Base-by-base conservation (phyloP, 2,113 vertebrate genomes). In the Abramis brama region DNA sequence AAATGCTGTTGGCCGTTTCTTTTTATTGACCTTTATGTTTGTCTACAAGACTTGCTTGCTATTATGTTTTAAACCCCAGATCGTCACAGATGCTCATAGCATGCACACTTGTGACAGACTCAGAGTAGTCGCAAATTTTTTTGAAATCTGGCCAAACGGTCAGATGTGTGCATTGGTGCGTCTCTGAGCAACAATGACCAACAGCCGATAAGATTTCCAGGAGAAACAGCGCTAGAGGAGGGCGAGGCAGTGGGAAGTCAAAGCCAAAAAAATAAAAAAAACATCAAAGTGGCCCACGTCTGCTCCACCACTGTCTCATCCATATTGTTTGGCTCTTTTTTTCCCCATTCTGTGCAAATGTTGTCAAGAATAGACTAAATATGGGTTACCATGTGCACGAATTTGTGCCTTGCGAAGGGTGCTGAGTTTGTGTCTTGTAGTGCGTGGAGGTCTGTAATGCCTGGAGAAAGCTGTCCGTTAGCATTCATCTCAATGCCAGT, bases 401-500 rank as follows among this genome's bases (percentile, higher is more conserved):
- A 8, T 77, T 30, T 55, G 75, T 77, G 47, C 13, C 25, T 77
- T 23, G 47, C 27, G 27, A 77, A 77, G 75, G 27, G 75, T 77
- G 75, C 75, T 57, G 75, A 77, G 50, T 55, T 23, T 77, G 50
- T 77, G 75, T 77, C 27, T 77, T 5, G 27, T 30, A 33, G n/a
- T 10, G 75, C 27, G 1, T 12, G 15, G 75, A 77, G 50, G 27
- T 77, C 75, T 77, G 27, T 77, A 77, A 77, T 77, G 75, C 75
- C 75, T 77, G 50, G 47, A 77, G 75, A 77, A 77, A 77, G 75
- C 50, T 77, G 75, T 77, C 75, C 2, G 75, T 55, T 77, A 33
- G 27, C 17, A 77, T 77, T 77, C 75, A 21, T 77, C 30, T 77
- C 75, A 77, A 77, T 77, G 75, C 75, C 75, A 77, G 47, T 77